Evolutionary conservation across 2,888 invertebrate genomes (phyloP).

Genomic region (Alitta virens): DNA sequence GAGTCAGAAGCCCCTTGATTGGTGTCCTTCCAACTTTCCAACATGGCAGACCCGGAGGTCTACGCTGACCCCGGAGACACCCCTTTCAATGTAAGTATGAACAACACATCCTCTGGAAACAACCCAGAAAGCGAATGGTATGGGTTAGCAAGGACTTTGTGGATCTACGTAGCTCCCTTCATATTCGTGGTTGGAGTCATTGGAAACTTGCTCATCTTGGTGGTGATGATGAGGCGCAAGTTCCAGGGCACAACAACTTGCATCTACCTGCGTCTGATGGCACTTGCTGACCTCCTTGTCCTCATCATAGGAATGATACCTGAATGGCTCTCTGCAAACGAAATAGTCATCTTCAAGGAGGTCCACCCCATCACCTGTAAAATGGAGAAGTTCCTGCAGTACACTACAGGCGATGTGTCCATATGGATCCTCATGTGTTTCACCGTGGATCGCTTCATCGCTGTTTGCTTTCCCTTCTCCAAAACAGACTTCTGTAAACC

Average conservation of each 20-base stretch:
- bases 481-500: slow-evolving; percentile 38
- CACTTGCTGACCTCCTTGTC: slow-evolving; percentile 28
- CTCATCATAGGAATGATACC: slow-evolving; percentile 33
- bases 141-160: slow-evolving; percentile 20
- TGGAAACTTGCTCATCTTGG: slow-evolving; percentile 30
- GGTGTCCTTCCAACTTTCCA: too few species aligned
- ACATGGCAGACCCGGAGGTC: too few species aligned
- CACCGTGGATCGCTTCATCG: slow-evolving; percentile 46
- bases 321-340: slow-evolving; percentile 28
- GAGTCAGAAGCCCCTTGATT: too few species aligned
- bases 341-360: slow-evolving; percentile 21
- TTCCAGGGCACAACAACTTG: slow-evolving; percentile 31
- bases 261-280: slow-evolving; percentile 30
- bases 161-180: slow-evolving; percentile 29
- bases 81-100: too few species aligned
- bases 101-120: background rate
- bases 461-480: slow-evolving; percentile 42
- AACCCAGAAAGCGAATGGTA: background rate
- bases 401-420: slow-evolving; percentile 40
- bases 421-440: slow-evolving; percentile 49
- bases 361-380: slow-evolving; percentile 34
- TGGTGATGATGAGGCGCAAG: slow-evolving; percentile 26
- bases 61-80: too few species aligned
- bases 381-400: slow-evolving; percentile 45
- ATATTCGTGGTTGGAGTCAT: slow-evolving; percentile 29